Evolutionary conservation across 2,797 vertebrate genomes (phyloP).

Genomic region (Cryptoblepharus egeriae): DNA sequence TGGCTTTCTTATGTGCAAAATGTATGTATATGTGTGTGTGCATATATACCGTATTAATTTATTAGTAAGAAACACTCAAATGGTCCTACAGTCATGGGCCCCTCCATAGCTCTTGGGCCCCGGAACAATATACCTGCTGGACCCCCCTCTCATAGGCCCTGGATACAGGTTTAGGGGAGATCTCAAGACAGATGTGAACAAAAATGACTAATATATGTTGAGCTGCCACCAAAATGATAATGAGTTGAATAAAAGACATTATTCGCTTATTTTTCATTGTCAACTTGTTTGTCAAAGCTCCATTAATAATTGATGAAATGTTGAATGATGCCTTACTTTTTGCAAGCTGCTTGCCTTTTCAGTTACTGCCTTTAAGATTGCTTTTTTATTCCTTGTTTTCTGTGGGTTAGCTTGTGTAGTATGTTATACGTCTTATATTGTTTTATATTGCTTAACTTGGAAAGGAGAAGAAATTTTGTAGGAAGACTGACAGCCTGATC

Average conservation of each 20-base stretch:
- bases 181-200: constrained; percentile 27
- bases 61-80: too few relatives aligned
- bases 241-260: constrained; percentile 51
- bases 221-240: constrained; percentile 48
- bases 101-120: too few relatives aligned
- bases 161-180: constrained; percentile 39
- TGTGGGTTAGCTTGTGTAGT: too few relatives aligned
- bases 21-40: too few relatives aligned
- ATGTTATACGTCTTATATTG: background rate
- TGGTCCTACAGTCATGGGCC: too few relatives aligned
- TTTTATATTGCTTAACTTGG: background rate
- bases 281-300: constrained; percentile 21
- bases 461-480: background rate
- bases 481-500: background rate
- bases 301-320: constrained; percentile 46
- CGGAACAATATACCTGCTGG: too few relatives aligned
- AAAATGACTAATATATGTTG: constrained; percentile 31
- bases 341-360: constrained; percentile 53
- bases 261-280: constrained; percentile 54
- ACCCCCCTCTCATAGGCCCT: too few relatives aligned
- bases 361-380: constrained; percentile 41
- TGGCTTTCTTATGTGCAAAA: too few relatives aligned
- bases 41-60: too few relatives aligned
- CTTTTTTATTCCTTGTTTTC: constrained; percentile 16
- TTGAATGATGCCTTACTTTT: constrained; percentile 34